Evolutionary conservation across 2,888 invertebrate species (phyloP).

Genomic region (Caenorhabditis virilis): DNA sequence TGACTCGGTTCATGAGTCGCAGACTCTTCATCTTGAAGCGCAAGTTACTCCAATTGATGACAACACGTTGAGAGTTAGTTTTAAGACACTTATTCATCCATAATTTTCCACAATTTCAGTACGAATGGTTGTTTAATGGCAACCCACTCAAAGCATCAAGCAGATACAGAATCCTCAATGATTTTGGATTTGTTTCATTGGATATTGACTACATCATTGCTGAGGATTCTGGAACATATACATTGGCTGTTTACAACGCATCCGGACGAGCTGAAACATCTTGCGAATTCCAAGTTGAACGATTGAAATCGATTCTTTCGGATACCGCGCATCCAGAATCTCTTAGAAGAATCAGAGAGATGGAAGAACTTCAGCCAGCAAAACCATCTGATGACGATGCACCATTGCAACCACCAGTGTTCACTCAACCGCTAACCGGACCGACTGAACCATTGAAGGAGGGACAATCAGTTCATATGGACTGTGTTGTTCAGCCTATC

Average conservation of each 20-base stretch:
- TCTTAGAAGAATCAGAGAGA: constrained; percentile 77
- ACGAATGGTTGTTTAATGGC: constrained; percentile 97
- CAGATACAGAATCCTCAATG: constrained; percentile 91
- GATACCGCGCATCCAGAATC: constrained; percentile 92
- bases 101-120: constrained; percentile 69
- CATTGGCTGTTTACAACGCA: constrained; percentile 58
- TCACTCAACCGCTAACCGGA: constrained; percentile 86
- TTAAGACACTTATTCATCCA: not conserved
- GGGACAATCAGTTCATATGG: constrained; percentile 71
- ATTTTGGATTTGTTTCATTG: constrained; percentile 94
- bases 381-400: constrained; percentile 55
- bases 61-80: constrained; percentile 48
- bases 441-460: constrained; percentile 78
- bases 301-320: constrained; percentile 72
- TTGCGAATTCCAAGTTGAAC: constrained; percentile 77
- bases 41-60: constrained; percentile 72
- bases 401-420: constrained; percentile 74
- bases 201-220: constrained; percentile 95
- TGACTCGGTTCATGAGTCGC: constrained; percentile 83
- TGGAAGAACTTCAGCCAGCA: constrained; percentile 64
- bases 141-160: constrained; percentile 79
- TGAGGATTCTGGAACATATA: constrained; percentile 84
- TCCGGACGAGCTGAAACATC: constrained; percentile 85
- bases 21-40: constrained; percentile 87
- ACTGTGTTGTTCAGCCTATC: constrained; percentile 89